Base-by-base conservation (phyloP, 2,113 vertebrate species). In the Phycodurus eques region DNA sequence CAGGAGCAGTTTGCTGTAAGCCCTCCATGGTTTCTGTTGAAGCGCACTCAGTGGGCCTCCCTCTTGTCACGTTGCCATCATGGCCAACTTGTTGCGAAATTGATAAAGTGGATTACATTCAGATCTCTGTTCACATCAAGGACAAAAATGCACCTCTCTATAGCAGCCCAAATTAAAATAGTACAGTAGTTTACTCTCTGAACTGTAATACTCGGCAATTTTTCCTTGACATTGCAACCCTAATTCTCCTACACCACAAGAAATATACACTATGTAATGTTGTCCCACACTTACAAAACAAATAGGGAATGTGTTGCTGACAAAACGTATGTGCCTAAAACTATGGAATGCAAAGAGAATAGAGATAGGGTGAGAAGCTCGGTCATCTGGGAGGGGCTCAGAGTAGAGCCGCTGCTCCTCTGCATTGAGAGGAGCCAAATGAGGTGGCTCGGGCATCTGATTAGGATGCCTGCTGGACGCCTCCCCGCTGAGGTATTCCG, bases 1-100 rank as follows among this genome's bases (percentile, higher is more conserved):
- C 79, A 14, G 79, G 44, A 12, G 67, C 78, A 79, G 83, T 56
- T 68, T 75, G 70, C 73, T 85, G 81, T 79, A 85, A 83, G 79
- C 70, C 59, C 69, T 91, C 90, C 90, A 92, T 91, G 85, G 84
- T 75, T 88, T 61, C 84, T 80, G 70, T 83, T 85, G 80, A 83
- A 87, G 88, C 84, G 80, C 84, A 75, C 83, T 84, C 74, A 85
- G 87, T 75, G 70, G 59, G 31, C 74, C 68, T 82, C 79, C 76
- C 85, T 80, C 77, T 69, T 87, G 88, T 91, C 90, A 92, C 82
- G 87, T 88, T 75, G 88, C 68, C 81, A 79, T 81, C 78, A 67
- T 90, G 72, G 75, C 74, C 62, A 69, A 77, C 84, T 79, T 8
- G 61, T 20, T 49, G 69, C 75, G 51, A 79, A 69, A 27, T 47